A percentile compares a stretch with the other conserved stretches of the same genome.
phyloP scores from a whole-genome alignment of 2,113 vertebrate species.

The Triplophysa siluroides region DNA sequence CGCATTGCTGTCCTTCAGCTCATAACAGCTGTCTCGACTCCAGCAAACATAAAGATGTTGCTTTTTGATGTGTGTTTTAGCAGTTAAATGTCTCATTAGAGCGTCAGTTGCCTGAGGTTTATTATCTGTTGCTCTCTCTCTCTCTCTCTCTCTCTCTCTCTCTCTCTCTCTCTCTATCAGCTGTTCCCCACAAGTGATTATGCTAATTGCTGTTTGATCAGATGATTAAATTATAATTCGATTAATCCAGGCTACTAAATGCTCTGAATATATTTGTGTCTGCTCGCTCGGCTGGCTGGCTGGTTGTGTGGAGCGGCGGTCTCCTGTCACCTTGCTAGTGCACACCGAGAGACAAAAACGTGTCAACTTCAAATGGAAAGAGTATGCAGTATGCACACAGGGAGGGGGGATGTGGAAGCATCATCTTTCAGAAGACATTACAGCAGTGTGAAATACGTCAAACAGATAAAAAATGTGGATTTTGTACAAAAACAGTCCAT shows the following conservation, averaged over 20 bases:
- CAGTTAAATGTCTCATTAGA: conserved; percentile 75
- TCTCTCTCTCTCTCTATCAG: conserved; percentile 67
- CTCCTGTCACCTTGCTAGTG: conserved; percentile 54
- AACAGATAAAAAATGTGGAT: background rate
- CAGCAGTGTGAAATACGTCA: conserved; percentile 37
- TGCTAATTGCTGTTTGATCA: conserved; percentile 94
- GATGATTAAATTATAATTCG: conserved; percentile 92
- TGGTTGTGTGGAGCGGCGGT: conserved; percentile 62
- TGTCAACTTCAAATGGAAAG: conserved; percentile 41
- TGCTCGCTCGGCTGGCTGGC: conserved; percentile 72
- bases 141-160: no score
- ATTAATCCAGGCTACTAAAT: conserved; percentile 84
- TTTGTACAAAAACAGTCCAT: background rate
- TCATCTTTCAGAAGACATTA: conserved; percentile 35
- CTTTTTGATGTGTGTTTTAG: conserved; percentile 66
- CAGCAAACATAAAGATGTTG: conserved; percentile 61
- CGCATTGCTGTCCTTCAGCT: conserved; percentile 22
- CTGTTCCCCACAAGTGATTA: conserved; percentile 87
- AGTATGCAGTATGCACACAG: conserved; percentile 52
- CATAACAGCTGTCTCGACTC: conserved; percentile 36
- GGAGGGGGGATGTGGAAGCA: conserved; percentile 33
- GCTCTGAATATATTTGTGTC: conserved; percentile 81
- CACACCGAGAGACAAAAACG: conserved; percentile 43
- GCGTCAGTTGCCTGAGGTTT: conserved; percentile 73
- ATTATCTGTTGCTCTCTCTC: conserved; percentile 73